These are phyloP conservation scores for Metallyticus violacea DNA, from an alignment of 2,888 invertebrate species.

Conservation along the genomic window DNA sequence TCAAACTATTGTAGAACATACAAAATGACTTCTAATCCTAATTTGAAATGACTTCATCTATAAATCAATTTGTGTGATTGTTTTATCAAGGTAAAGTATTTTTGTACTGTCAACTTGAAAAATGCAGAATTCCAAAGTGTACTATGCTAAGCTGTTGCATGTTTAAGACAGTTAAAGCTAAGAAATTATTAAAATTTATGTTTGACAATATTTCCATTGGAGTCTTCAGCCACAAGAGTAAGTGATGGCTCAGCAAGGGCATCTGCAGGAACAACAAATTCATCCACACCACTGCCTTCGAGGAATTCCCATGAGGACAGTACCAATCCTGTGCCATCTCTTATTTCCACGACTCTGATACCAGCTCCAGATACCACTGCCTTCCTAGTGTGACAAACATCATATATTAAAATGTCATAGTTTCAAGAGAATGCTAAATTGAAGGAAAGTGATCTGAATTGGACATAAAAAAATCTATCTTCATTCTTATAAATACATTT, in stretches of 20 bases:
- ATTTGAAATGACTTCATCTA: not conserved
- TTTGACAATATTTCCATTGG: slow-evolving; percentile 65
- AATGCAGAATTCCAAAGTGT: not conserved
- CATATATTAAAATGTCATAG: not conserved
- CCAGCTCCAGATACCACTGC: slow-evolving; percentile 62
- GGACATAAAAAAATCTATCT: no score
- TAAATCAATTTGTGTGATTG: not conserved
- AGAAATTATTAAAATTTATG: slow-evolving; percentile 33
- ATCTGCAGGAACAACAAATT: slow-evolving; percentile 41
- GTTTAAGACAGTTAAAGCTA: not conserved
- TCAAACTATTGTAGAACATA: not conserved
- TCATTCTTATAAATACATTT: no score
- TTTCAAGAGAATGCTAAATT: no score
- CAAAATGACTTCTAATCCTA: not conserved
- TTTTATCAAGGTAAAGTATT: no score
- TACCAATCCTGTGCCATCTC: slow-evolving; percentile 60
- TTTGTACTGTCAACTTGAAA: not conserved
- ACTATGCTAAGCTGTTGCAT: not conserved
- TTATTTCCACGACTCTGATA: slow-evolving; percentile 63
- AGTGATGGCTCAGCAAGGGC: slow-evolving; percentile 43
- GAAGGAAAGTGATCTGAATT: no score
- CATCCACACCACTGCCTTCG: slow-evolving; percentile 6
- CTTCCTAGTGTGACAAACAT: slow-evolving; percentile 49
- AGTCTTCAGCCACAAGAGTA: slow-evolving; percentile 65
- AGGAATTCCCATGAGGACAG: slow-evolving; percentile 61